Percentiles rank a stretch among this genome's conserved stretches.
Conservation (phyloP, 2,113 vertebrate species). For the Callopanchax toddi region DNA sequence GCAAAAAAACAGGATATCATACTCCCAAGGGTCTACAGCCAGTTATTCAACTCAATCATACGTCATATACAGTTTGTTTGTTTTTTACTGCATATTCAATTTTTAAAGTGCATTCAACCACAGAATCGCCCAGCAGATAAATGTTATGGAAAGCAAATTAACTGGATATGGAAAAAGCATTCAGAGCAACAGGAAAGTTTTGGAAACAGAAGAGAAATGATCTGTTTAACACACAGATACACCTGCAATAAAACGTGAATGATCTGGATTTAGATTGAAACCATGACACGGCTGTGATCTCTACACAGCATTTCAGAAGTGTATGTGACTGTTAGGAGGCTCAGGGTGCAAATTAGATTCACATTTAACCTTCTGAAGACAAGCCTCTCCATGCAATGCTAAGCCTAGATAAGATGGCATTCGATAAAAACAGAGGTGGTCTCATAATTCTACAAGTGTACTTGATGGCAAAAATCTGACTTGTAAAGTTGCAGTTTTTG, state of each 20-base stretch:
- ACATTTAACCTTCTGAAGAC: slow-evolving; percentile 17
- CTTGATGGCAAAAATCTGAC: no score
- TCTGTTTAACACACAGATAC: no score
- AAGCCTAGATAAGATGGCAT: no score
- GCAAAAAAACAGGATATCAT: slow-evolving; percentile 25
- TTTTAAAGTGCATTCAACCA: not conserved
- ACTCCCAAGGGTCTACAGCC: not conserved
- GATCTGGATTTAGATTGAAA: not conserved
- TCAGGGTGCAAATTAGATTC: slow-evolving; percentile 13
- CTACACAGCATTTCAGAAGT: not conserved
- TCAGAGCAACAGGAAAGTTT: not conserved
- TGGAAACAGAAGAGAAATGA: not conserved
- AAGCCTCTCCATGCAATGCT: no score
- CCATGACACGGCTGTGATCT: not conserved
- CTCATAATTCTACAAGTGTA: no score
- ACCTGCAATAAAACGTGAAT: not conserved
- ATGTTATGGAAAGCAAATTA: not conserved
- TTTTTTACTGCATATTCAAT: not conserved
- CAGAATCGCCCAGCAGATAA: not conserved
- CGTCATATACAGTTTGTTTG: not conserved
- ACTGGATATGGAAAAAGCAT: not conserved
- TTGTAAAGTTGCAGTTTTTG: no score
- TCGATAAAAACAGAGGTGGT: no score
- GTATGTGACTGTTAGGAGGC: not conserved
- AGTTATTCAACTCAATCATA: slow-evolving; percentile 3